A percentile compares a stretch with the other conserved stretches of the same genome.
Evolutionary conservation across 2,797 vertebrate species (phyloP).

Genomic region (Steatocranus sp.): DNA sequence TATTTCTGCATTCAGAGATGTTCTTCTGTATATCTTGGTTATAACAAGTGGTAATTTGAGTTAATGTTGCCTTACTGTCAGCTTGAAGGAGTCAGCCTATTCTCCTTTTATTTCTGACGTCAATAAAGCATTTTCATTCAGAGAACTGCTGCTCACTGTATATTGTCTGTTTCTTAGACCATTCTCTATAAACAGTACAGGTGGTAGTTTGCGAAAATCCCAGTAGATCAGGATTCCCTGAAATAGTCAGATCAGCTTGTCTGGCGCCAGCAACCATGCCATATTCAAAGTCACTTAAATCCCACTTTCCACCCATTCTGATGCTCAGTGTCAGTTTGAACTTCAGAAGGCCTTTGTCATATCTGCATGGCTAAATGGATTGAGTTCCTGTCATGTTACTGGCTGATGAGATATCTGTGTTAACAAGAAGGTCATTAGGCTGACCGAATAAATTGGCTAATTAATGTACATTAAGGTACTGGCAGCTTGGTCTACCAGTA

Average conservation of each 20-base stretch:
- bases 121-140: background rate
- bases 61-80: background rate
- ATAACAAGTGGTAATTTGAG: background rate
- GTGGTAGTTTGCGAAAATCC: background rate
- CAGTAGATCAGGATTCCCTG: background rate
- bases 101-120: background rate
- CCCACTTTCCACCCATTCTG: background rate
- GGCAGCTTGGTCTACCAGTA: background rate
- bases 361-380: background rate
- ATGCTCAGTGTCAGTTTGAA: background rate
- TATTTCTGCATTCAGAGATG: background rate
- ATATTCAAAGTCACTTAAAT: background rate
- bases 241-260: background rate
- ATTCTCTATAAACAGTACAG: background rate
- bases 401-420: background rate
- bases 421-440: background rate
- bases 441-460: background rate
- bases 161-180: background rate
- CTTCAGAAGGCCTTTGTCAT: background rate
- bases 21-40: background rate
- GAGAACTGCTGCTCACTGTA: background rate
- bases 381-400: background rate
- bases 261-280: background rate
- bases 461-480: background rate
- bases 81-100: background rate